phyloP scores from a whole-genome alignment of 2,113 vertebrate species.

The Vulpes ferrilata region DNA sequence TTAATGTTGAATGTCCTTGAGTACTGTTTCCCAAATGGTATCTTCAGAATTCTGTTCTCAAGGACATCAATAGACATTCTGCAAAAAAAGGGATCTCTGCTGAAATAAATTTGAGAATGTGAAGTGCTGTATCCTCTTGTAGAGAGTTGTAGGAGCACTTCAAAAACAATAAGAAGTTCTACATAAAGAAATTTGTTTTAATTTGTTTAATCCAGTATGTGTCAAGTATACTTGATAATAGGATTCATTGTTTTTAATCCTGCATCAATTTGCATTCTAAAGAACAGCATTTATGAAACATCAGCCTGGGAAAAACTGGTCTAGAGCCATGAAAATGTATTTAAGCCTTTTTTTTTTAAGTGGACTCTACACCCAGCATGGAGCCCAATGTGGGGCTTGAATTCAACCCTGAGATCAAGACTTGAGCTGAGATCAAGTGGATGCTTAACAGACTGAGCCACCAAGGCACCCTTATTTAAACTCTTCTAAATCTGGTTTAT shows the following conservation, averaged over 20 bases:
- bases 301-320: background rate
- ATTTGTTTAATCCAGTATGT: background rate
- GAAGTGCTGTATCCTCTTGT: background rate
- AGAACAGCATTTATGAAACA: background rate
- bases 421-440: background rate
- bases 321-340: background rate
- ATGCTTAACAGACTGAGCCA: background rate
- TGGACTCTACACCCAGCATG: background rate
- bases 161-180: background rate
- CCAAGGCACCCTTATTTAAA: background rate
- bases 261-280: background rate
- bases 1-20: background rate
- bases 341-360: background rate
- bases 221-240: background rate
- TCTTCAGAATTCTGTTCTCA: conserved; percentile 8
- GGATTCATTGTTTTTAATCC: background rate
- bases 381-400: background rate
- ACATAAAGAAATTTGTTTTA: background rate
- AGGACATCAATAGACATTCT: background rate
- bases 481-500: background rate
- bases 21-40: background rate
- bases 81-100: background rate
- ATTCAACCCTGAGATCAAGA: background rate
- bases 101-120: background rate
- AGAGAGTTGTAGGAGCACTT: background rate